These are phyloP conservation scores for Drosophila bifasciata DNA, from an alignment of 1,140 invertebrate genomes.

Conservation along the genomic window DNA sequence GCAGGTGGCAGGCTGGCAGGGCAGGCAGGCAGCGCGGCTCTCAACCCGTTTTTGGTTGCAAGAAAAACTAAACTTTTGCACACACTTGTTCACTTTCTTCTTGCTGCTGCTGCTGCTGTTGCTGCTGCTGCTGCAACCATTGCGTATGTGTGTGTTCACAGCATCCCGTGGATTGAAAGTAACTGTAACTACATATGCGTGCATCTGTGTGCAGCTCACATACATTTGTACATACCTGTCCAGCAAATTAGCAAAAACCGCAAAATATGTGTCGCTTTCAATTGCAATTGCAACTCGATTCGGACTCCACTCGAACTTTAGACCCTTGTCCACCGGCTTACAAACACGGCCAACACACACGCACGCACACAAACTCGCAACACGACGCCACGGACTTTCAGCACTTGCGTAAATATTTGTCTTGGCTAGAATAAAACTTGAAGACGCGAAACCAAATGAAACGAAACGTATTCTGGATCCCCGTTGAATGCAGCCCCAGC, in stretches of 20 bases:
- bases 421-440: conserved; percentile 3
- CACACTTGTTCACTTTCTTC: conserved; percentile 80
- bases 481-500: too few species aligned
- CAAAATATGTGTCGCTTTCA: conserved; percentile 65
- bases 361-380: conserved; percentile 32
- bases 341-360: conserved; percentile 7
- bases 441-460: conserved; percentile 16
- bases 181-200: conserved; percentile 50
- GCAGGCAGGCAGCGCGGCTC: conserved; percentile 3
- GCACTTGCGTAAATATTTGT: conserved; percentile 75
- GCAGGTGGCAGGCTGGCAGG: conserved; percentile 51
- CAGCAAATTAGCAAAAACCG: conserved; percentile 59
- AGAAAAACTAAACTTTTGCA: conserved; percentile 67
- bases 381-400: conserved; percentile 24
- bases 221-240: conserved; percentile 42
- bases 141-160: conserved; percentile 25
- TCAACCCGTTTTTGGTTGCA: conserved; percentile 56
- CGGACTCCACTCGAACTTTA: conserved; percentile 44
- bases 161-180: conserved; percentile 58
- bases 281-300: conserved; percentile 45
- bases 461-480: conserved; percentile 14
- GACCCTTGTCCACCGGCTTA: conserved; percentile 41
- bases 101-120: too few species aligned
- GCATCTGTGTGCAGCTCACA: neutral
- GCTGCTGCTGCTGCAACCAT: too few species aligned